A percentile compares a stretch with the other conserved stretches of the same genome.
Conservation (phyloP, 2,888 invertebrate species). For the Neoaliturus tenellus region DNA sequence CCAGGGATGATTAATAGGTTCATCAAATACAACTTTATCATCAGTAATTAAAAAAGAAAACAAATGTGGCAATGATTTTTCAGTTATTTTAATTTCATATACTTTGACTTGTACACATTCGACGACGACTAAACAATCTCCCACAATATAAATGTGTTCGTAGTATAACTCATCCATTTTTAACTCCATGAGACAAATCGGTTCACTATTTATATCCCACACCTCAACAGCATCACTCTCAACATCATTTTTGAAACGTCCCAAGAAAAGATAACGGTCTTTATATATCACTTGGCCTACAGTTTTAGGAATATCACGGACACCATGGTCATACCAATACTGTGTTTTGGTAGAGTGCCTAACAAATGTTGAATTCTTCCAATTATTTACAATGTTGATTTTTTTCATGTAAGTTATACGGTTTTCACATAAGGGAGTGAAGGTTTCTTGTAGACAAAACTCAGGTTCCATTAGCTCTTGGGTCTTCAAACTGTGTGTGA, state of each 20-base stretch:
- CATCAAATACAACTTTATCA: not conserved
- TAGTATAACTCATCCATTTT: not conserved
- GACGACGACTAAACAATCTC: not conserved
- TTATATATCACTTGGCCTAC: not conserved
- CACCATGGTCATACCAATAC: not conserved
- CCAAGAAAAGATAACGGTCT: slow-evolving; percentile 16
- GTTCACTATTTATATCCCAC: slow-evolving; percentile 10
- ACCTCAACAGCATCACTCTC: slow-evolving; percentile 8
- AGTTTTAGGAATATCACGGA: not conserved
- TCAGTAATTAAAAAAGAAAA: not conserved
- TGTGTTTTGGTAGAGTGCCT: not conserved
- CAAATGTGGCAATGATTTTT: not conserved
- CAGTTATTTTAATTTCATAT: not conserved
- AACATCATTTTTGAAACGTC: slow-evolving; percentile 28
- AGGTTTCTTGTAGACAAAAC: not conserved
- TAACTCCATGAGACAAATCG: not conserved
- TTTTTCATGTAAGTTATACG: not conserved
- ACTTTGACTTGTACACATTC: not conserved
- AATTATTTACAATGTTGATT: not conserved
- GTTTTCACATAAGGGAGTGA: not conserved
- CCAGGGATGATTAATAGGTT: not conserved
- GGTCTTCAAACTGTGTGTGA: not conserved
- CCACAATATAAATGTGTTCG: not conserved
- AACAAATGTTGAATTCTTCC: not conserved
- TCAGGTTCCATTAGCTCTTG: not conserved